A percentile compares a stretch with the other conserved stretches of the same genome.
Conservation (phyloP, 2,888 invertebrate genomes). For the Agrochola circellaris region DNA sequence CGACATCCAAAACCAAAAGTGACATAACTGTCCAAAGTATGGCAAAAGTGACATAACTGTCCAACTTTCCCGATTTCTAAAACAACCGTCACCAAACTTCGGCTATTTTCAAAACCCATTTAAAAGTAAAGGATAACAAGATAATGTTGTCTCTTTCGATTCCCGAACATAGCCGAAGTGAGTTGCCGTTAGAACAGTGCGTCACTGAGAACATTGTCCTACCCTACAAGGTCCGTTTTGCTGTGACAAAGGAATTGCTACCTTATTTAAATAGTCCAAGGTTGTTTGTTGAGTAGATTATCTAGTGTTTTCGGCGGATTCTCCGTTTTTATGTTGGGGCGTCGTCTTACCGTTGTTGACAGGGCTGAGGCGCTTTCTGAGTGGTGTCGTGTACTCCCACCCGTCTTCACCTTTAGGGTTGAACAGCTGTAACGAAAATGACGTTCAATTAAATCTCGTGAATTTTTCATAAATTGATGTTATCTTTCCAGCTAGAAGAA, state of each 20-base stretch:
- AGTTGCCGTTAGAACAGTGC: conserved; percentile 52
- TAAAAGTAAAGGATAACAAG: conserved; percentile 30
- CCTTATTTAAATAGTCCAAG: conserved; percentile 68
- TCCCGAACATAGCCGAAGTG: conserved; percentile 54
- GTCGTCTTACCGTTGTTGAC: conserved; percentile 63
- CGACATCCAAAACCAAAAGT: conserved; percentile 52
- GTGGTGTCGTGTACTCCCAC: conserved; percentile 90
- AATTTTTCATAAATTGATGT: not conserved
- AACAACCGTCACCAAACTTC: conserved; percentile 40
- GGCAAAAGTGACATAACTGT: conserved; percentile 63
- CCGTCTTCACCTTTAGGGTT: conserved; percentile 92
- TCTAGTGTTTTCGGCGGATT: conserved; percentile 79
- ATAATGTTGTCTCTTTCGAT: conserved; percentile 23
- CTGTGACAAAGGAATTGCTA: conserved; percentile 78
- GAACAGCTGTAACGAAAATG: conserved; percentile 90
- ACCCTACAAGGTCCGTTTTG: conserved; percentile 68
- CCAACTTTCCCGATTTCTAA: conserved; percentile 58
- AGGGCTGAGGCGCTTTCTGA: conserved; percentile 82
- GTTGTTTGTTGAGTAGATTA: conserved; percentile 75
- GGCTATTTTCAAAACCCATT: conserved; percentile 12
- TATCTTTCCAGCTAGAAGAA: not conserved
- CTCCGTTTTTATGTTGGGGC: conserved; percentile 76
- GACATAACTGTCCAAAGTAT: conserved; percentile 59
- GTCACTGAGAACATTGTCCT: conserved; percentile 67
- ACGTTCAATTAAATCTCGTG: not conserved